phyloP scores from a whole-genome alignment of 2,797 vertebrate species.

The Apogon talboti region DNA sequence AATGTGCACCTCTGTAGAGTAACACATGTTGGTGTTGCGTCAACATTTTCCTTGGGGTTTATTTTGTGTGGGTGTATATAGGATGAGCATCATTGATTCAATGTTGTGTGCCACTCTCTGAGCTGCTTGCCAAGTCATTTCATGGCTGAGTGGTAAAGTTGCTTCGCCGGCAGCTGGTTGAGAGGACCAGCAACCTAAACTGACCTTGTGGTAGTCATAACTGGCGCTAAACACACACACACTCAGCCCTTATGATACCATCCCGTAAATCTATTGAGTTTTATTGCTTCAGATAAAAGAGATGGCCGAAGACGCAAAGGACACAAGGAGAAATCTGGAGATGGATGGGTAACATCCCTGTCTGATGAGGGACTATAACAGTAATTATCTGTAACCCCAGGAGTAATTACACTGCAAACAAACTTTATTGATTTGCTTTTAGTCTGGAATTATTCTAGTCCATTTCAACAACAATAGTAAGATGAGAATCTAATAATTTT shows the following conservation, averaged over 20 bases:
- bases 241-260: constrained; percentile 63
- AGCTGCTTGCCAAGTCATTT: constrained; percentile 84
- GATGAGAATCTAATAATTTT: too few species aligned
- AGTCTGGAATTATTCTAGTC: background rate
- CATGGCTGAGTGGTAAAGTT: constrained; percentile 82
- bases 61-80: constrained; percentile 49
- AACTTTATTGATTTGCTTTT: background rate
- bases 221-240: constrained; percentile 73
- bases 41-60: constrained; percentile 79
- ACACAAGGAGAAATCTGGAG: constrained; percentile 57
- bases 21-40: constrained; percentile 73
- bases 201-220: constrained; percentile 83
- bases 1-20: constrained; percentile 35
- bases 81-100: constrained; percentile 80
- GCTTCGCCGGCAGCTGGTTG: constrained; percentile 82
- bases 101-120: constrained; percentile 70
- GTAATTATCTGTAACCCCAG: too few species aligned
- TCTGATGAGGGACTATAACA: background rate
- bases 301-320: constrained; percentile 67
- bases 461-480: too few species aligned
- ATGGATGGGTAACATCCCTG: constrained; percentile 10
- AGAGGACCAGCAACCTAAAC: constrained; percentile 81
- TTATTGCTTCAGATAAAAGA: constrained; percentile 70
- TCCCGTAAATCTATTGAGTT: constrained; percentile 73
- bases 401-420: too few species aligned